A percentile compares a stretch with the other conserved stretches of the same genome.
Evolutionary conservation across 2,797 vertebrate genomes (phyloP).

Genomic region (Alosa sapidissima): DNA sequence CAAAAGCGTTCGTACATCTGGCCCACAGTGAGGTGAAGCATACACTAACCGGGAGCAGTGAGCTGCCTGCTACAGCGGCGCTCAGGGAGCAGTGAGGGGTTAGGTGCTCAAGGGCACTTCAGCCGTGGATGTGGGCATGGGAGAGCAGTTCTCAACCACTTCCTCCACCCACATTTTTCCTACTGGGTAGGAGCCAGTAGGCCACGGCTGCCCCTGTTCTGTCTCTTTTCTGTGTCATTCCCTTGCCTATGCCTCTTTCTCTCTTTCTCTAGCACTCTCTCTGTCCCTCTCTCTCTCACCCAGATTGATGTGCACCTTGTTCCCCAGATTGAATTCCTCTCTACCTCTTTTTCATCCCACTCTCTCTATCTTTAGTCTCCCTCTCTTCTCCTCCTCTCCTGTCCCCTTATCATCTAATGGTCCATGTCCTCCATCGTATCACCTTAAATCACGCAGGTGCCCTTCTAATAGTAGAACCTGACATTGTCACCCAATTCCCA

Average conservation of each 20-base stretch:
- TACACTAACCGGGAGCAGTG: too few species aligned
- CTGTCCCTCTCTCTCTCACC: conserved; percentile 41
- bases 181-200: too few species aligned
- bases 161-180: too few species aligned
- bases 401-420: background rate
- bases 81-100: too few species aligned
- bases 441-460: background rate
- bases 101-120: too few species aligned
- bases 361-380: background rate
- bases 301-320: conserved; percentile 38
- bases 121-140: too few species aligned
- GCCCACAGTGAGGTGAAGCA: too few species aligned
- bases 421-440: background rate
- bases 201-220: too few species aligned
- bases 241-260: background rate
- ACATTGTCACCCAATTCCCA: background rate
- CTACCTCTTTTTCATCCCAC: background rate
- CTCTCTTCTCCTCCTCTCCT: background rate
- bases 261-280: conserved; percentile 23
- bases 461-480: background rate
- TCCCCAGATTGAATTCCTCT: too few species aligned
- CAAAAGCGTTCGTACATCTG: too few species aligned
- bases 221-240: background rate
- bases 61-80: too few species aligned
- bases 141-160: too few species aligned